Percentiles rank a stretch among this genome's conserved stretches.
These are phyloP conservation scores for Nicator chloris DNA, from an alignment of 2,113 vertebrate genomes.

Conservation along the genomic window DNA sequence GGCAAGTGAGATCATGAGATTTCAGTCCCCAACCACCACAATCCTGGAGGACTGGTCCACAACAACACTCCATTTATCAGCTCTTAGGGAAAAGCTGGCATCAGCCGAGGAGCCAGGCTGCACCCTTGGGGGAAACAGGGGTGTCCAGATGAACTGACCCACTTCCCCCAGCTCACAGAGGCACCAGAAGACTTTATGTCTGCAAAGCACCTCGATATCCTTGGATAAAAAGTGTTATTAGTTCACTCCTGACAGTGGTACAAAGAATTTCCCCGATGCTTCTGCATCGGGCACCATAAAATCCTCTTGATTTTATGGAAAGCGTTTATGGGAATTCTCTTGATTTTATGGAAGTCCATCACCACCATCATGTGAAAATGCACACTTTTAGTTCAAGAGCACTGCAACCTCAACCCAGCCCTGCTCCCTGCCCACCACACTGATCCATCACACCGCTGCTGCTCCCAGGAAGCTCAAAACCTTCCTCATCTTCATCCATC, in stretches of 20 bases:
- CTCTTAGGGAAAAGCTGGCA: background rate
- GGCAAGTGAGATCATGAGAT: fast-evolving
- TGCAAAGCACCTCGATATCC: background rate
- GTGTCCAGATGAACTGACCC: background rate
- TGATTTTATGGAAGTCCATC: background rate
- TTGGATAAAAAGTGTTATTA: background rate
- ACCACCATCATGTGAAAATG: fast-evolving
- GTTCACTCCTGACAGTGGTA: background rate
- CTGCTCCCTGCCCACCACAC: background rate
- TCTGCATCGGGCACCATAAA: background rate
- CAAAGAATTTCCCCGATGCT: background rate
- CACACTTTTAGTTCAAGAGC: background rate
- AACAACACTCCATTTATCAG: fast-evolving
- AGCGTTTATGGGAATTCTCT: background rate
- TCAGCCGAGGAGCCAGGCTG: background rate
- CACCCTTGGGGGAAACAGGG: fast-evolving
- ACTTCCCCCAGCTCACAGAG: background rate
- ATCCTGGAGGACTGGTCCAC: background rate
- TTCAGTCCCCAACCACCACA: background rate
- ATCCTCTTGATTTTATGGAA: background rate
- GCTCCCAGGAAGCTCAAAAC: background rate
- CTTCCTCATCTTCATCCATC: background rate
- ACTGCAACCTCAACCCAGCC: background rate
- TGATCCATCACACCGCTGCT: background rate
- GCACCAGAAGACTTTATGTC: background rate